Conservation (phyloP, 2,888 invertebrate species). For the Hyposoter didymator region DNA sequence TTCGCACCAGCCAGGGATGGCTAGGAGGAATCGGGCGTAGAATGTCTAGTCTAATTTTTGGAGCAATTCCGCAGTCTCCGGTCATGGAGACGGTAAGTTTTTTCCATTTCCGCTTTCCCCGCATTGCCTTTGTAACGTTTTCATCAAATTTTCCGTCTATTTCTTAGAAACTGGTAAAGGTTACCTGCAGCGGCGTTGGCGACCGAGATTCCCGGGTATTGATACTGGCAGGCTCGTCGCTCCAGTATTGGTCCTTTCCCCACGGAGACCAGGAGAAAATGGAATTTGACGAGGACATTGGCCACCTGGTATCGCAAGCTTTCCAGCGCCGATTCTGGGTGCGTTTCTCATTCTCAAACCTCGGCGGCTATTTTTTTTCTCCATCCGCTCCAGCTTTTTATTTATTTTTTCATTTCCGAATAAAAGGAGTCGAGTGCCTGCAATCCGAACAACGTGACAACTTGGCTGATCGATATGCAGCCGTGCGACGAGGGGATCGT, state of each 20-base stretch:
- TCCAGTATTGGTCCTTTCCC: constrained; percentile 93
- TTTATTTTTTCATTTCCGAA: neutral
- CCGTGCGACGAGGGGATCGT: constrained; percentile 87
- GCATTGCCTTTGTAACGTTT: neutral
- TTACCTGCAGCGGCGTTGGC: constrained; percentile 83
- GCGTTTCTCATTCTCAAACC: constrained; percentile 41
- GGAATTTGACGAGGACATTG: constrained; percentile 91
- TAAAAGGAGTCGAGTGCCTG: constrained; percentile 81
- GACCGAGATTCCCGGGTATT: constrained; percentile 87
- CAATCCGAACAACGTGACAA: constrained; percentile 88
- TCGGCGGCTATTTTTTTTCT: neutral
- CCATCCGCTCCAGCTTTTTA: too few species aligned
- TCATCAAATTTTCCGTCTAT: constrained; percentile 1
- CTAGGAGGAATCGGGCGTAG: constrained; percentile 94
- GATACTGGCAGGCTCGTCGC: constrained; percentile 90
- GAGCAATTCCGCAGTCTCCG: constrained; percentile 88
- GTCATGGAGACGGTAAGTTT: constrained; percentile 86
- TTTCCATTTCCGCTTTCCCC: too few species aligned
- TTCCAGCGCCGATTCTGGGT: constrained; percentile 90
- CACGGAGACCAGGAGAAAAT: constrained; percentile 89
- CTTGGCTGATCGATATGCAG: constrained; percentile 92
- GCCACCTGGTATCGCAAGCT: constrained; percentile 89
- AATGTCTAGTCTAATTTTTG: constrained; percentile 93
- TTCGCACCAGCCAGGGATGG: constrained; percentile 92
- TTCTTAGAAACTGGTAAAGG: constrained; percentile 87